Percentiles rank a stretch among this genome's conserved stretches.
Evolutionary conservation across 2,888 invertebrate species (phyloP).

Genomic region (Notocelia uddmanniana): DNA sequence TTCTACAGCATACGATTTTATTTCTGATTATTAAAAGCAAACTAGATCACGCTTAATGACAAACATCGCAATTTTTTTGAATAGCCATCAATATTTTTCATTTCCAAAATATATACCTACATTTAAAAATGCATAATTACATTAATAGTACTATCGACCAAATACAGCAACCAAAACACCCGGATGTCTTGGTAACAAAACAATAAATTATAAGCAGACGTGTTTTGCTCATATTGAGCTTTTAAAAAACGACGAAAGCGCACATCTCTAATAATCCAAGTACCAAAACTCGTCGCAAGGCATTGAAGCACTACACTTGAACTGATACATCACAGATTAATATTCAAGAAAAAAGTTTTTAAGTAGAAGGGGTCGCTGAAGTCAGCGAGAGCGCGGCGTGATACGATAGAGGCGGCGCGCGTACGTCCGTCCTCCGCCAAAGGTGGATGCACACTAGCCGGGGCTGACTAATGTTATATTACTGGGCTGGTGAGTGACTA

Average conservation of each 20-base stretch:
- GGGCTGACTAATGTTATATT: constrained; percentile 53
- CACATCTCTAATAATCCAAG: constrained; percentile 60
- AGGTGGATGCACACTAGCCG: constrained; percentile 69
- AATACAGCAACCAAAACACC: constrained; percentile 63
- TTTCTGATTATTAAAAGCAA: background rate
- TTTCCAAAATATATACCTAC: constrained; percentile 36
- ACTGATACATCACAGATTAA: constrained; percentile 65
- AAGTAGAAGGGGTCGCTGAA: constrained; percentile 47
- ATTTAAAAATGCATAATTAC: background rate
- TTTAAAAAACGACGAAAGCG: constrained; percentile 63
- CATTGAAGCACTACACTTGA: constrained; percentile 59
- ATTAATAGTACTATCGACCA: constrained; percentile 49
- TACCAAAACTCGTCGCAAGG: constrained; percentile 64
- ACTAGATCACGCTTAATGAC: background rate
- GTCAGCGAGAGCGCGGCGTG: constrained; percentile 63
- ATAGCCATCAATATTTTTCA: constrained; percentile 60
- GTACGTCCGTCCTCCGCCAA: constrained; percentile 68
- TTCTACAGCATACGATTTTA: background rate
- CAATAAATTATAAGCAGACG: constrained; percentile 80
- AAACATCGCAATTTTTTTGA: background rate
- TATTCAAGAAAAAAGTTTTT: constrained; percentile 66
- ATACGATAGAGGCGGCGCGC: constrained; percentile 57
- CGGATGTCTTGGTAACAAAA: constrained; percentile 82
- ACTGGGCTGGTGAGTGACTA: constrained; percentile 66
- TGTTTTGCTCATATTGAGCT: constrained; percentile 75